Conservation (phyloP, 2,888 invertebrate genomes). For the Diogma glabrata region DNA sequence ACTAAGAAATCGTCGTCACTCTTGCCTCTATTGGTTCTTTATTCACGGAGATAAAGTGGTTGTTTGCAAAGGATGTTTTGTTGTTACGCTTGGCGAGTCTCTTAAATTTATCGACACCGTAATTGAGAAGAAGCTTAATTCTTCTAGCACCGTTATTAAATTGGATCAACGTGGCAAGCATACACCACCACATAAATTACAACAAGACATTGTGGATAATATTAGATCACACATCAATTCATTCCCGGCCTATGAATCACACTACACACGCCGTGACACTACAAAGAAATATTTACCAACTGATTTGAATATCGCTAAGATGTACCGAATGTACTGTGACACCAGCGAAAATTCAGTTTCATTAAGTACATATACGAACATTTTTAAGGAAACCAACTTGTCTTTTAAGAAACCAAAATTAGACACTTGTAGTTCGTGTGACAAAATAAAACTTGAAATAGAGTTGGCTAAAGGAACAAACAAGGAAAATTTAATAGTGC, state of each 20-base stretch:
- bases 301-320: not conserved
- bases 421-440: not conserved
- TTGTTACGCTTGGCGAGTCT: not conserved
- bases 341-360: not conserved
- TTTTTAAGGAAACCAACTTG: not conserved
- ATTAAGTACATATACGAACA: not conserved
- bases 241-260: not conserved
- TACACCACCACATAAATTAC: not conserved
- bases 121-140: not conserved
- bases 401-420: constrained; percentile 2
- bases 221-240: not conserved
- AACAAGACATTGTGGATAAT: not conserved
- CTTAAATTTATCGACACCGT: not conserved
- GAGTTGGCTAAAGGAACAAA: not conserved
- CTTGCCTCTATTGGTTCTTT: not conserved
- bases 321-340: not conserved
- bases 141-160: not conserved
- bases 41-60: not conserved
- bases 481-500: not conserved
- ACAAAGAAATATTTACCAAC: not conserved
- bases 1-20: not conserved
- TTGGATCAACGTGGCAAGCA: not conserved
- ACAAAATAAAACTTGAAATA: not conserved
- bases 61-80: not conserved
- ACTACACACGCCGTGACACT: not conserved